A percentile compares a stretch with the other conserved stretches of the same genome.
Conservation (phyloP, 2,113 vertebrate species). For the Sorex araneus region DNA sequence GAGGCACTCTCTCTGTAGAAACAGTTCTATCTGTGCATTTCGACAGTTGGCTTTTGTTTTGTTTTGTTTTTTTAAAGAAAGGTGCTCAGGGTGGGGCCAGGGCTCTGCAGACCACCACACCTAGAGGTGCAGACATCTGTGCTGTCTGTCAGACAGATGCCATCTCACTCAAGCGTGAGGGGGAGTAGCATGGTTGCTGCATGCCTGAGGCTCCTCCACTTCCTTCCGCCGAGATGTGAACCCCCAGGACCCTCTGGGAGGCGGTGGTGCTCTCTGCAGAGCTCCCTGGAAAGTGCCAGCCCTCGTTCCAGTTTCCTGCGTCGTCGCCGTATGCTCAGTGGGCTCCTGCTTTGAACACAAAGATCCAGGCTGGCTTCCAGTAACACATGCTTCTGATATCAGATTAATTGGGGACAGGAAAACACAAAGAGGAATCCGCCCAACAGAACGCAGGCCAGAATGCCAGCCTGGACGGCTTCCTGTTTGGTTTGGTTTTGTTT, state of each 20-base stretch:
- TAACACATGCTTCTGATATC: slow-evolving; percentile 64
- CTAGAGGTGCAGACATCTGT: not conserved
- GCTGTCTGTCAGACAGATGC: not conserved
- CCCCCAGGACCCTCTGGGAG: not conserved
- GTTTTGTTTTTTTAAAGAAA: not conserved
- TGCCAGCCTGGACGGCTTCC: slow-evolving; percentile 49
- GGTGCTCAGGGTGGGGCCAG: not conserved
- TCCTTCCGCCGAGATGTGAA: slow-evolving; percentile 70
- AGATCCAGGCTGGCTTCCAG: slow-evolving; percentile 54
- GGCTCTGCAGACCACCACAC: not conserved
- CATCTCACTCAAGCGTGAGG: slow-evolving; percentile 44
- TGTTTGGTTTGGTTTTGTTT: slow-evolving; percentile 53
- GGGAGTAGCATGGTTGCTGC: slow-evolving; percentile 53
- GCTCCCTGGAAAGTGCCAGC: slow-evolving; percentile 26
- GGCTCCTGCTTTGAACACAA: slow-evolving; percentile 60
- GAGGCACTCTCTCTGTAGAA: not conserved
- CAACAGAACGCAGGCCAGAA: slow-evolving; percentile 29
- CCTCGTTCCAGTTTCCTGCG: slow-evolving; percentile 55
- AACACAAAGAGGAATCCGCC: slow-evolving; percentile 56
- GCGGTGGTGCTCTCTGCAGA: slow-evolving; percentile 59
- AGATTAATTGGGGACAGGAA: slow-evolving; percentile 59
- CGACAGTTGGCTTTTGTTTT: no score
- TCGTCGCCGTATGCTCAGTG: slow-evolving; percentile 39
- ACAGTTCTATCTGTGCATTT: not conserved
- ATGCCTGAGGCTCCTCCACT: slow-evolving; percentile 61